A percentile compares a stretch with the other conserved stretches of the same genome.
phyloP scores from a whole-genome alignment of 2,113 vertebrate species.

The Microtus ochrogaster region DNA sequence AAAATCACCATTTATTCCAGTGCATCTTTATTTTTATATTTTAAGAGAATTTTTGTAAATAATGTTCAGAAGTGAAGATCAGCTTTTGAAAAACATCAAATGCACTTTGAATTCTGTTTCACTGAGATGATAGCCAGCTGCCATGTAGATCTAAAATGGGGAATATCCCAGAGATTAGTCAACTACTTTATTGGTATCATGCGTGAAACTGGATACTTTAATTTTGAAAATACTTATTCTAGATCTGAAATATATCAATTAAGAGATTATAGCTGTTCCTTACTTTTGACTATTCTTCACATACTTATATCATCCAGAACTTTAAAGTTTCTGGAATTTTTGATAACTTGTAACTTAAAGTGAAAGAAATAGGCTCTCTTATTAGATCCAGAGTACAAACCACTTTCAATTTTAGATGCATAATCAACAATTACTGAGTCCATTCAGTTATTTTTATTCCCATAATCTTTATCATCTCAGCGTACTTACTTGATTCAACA shows the following conservation, averaged over 20 bases:
- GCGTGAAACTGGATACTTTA: background rate
- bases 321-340: background rate
- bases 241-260: background rate
- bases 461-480: background rate
- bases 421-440: background rate
- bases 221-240: background rate
- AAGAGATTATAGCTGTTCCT: background rate
- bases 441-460: background rate
- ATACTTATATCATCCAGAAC: background rate
- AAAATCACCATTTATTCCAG: background rate
- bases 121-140: background rate
- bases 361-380: background rate
- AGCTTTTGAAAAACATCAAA: background rate
- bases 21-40: background rate
- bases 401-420: constrained; percentile 39
- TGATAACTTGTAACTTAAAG: constrained; percentile 10
- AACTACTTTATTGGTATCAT: background rate
- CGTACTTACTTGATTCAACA: background rate
- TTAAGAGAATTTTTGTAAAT: background rate
- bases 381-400: constrained; percentile 7
- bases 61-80: background rate
- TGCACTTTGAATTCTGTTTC: background rate
- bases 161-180: background rate
- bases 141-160: background rate
- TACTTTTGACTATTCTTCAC: background rate